Base-by-base conservation (phyloP, 1,140 invertebrate genomes). In the Ectropis grisescens region DNA sequence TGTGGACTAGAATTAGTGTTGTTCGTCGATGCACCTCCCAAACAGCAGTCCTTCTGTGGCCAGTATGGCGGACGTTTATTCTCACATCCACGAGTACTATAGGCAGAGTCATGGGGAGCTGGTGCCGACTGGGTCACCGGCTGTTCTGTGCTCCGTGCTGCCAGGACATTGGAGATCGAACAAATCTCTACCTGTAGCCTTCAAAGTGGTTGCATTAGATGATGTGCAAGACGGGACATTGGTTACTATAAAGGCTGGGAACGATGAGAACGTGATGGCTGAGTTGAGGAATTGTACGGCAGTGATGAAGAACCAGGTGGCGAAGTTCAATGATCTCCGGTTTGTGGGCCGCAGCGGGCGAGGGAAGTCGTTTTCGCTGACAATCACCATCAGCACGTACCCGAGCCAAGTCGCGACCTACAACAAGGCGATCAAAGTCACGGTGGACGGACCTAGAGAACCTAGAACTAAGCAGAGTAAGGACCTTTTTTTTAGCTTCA, bases 401-500 rank as follows among this genome's bases (percentile, higher is more conserved):
- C 96, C 97, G 29, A 92, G 92, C 24, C 95, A 98, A 85, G 91
- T 99, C 15, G 91, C 96, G 10, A 96, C 95, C 8, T 98, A 98
- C 78, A 91, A 86, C 48, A 97, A 98, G 84, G 96, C 97, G 13
- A 98, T 99, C 76, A 99, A 99, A 88, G 97, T 99, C 15, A 99
- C 98, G 11, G 98, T 99, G 10, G 98, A 99, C 79, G 98, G 98
- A 56, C 98, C 98, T 1, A 82, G 98, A 65, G 97, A 99, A 82
- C 96, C 97, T 2, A 87, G 97, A 74, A 97, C 94, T 41, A 98
- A 98, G 86, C 93, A 94, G 82, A 93, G 96, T 98, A 91, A 96
- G 94, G 93, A 42, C 32, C 28, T 24, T 29, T 32, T 5, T 30
- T n/a, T n/a, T n/a, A n/a, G n/a, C n/a, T n/a, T n/a, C n/a, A n/a